These are phyloP conservation scores for Lordiphosa mommai DNA, from an alignment of 1,140 invertebrate genomes.

Conservation along the genomic window DNA sequence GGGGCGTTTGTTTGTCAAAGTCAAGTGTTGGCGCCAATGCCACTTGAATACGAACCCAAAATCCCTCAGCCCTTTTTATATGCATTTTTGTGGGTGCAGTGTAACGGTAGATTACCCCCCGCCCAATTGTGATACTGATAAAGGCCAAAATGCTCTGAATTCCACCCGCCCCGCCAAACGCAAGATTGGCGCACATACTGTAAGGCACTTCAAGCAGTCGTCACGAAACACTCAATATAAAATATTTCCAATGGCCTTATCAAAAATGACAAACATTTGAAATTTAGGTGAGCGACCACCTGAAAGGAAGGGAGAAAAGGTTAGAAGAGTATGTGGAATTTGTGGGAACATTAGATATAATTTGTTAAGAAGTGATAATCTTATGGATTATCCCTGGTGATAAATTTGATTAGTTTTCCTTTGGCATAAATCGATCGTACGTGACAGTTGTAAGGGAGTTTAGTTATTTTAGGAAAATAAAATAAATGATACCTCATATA, in stretches of 20 bases:
- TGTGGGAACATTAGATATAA: background rate
- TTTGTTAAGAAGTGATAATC: too few species aligned
- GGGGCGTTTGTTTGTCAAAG: slow-evolving; percentile 60
- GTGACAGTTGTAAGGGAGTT: too few species aligned
- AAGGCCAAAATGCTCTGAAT: slow-evolving; percentile 10
- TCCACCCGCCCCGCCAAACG: background rate
- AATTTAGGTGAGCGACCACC: slow-evolving; percentile 54
- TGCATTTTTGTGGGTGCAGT: slow-evolving; percentile 38
- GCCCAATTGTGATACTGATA: slow-evolving; percentile 12
- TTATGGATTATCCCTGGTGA: background rate
- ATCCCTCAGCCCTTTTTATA: background rate
- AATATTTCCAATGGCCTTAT: slow-evolving; percentile 57
- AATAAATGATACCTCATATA: too few species aligned
- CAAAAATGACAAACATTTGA: slow-evolving; percentile 70
- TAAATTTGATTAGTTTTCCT: background rate
- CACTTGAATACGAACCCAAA: slow-evolving; percentile 39
- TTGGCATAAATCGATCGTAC: too few species aligned
- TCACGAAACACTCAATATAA: slow-evolving; percentile 11
- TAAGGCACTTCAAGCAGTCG: background rate
- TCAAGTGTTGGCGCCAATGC: slow-evolving; percentile 76
- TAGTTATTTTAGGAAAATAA: too few species aligned
- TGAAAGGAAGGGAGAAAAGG: background rate
- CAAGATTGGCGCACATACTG: background rate
- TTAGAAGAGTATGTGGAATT: slow-evolving; percentile 12
- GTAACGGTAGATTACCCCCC: slow-evolving; percentile 38